Percentiles rank a stretch among this genome's conserved stretches.
Conservation (phyloP, 2,113 vertebrate species). For the Eulacestoma nigropectus region DNA sequence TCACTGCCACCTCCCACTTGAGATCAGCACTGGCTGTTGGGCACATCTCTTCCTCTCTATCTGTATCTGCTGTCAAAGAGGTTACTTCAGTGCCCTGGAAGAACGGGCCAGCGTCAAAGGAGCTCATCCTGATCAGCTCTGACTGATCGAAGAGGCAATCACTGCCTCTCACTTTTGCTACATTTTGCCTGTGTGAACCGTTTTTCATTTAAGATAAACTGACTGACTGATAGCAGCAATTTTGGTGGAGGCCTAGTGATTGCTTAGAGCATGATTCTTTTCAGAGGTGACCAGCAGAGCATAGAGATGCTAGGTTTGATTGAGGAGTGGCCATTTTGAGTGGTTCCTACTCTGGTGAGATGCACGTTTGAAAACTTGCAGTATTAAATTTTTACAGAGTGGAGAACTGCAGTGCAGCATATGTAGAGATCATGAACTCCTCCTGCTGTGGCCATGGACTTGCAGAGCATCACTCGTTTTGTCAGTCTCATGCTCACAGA, state of each 20-base stretch:
- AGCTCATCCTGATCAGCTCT: background rate
- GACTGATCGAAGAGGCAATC: background rate
- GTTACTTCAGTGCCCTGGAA: background rate
- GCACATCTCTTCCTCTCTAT: background rate
- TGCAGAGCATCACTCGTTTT: background rate
- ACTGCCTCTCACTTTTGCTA: background rate
- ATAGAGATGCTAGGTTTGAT: background rate
- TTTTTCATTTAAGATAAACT: background rate
- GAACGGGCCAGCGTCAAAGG: background rate
- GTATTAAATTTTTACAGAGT: background rate
- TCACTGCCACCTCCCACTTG: background rate
- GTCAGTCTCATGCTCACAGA: background rate
- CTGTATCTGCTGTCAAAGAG: background rate
- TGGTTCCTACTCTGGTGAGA: background rate
- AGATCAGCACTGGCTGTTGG: background rate
- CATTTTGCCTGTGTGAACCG: background rate
- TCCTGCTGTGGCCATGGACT: background rate
- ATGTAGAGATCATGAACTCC: background rate
- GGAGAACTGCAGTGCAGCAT: background rate
- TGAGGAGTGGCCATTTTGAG: background rate
- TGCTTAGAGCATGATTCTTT: background rate
- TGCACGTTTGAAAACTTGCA: background rate
- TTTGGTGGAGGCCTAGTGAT: background rate
- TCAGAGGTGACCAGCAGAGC: background rate
- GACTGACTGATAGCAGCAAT: background rate